Conservation (phyloP, 2,113 vertebrate genomes). For the Phyllopteryx taeniolatus region DNA sequence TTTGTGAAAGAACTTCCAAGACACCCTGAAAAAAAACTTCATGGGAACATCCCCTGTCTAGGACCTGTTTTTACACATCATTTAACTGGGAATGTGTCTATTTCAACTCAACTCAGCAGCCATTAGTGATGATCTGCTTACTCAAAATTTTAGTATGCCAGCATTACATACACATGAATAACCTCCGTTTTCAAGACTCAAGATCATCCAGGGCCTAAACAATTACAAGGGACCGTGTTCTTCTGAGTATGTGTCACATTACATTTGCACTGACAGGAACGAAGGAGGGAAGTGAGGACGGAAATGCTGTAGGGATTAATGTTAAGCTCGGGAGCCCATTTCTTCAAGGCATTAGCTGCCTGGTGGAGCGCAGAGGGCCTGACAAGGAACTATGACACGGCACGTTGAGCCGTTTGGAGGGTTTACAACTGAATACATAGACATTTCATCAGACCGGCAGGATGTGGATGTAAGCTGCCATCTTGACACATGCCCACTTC, state of each 20-base stretch:
- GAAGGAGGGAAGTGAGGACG: constrained; percentile 56
- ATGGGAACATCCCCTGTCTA: constrained; percentile 25
- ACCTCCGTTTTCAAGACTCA: constrained; percentile 49
- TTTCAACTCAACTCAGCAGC: constrained; percentile 51
- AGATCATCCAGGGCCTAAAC: constrained; percentile 57
- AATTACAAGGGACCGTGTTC: constrained; percentile 63
- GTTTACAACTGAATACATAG: constrained; percentile 46
- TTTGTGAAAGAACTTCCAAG: constrained; percentile 34
- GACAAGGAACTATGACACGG: constrained; percentile 63
- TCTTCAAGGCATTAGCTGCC: constrained; percentile 69
- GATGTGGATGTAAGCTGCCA: constrained; percentile 14
- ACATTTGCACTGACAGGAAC: constrained; percentile 60
- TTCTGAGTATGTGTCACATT: constrained; percentile 71
- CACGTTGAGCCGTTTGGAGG: constrained; percentile 50
- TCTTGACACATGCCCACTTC: constrained; percentile 18
- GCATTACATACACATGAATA: constrained; percentile 41
- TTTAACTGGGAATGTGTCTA: constrained; percentile 65
- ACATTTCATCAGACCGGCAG: constrained; percentile 7
- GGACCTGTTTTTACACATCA: constrained; percentile 56
- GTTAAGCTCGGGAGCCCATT: constrained; percentile 59
- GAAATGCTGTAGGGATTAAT: constrained; percentile 65
- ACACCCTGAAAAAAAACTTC: constrained; percentile 6
- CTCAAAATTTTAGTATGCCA: constrained; percentile 24
- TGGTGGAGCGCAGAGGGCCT: constrained; percentile 61
- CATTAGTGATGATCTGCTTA: constrained; percentile 49